Evolutionary conservation across 2,888 invertebrate genomes (phyloP).

Genomic region (Papilio demoleus): DNA sequence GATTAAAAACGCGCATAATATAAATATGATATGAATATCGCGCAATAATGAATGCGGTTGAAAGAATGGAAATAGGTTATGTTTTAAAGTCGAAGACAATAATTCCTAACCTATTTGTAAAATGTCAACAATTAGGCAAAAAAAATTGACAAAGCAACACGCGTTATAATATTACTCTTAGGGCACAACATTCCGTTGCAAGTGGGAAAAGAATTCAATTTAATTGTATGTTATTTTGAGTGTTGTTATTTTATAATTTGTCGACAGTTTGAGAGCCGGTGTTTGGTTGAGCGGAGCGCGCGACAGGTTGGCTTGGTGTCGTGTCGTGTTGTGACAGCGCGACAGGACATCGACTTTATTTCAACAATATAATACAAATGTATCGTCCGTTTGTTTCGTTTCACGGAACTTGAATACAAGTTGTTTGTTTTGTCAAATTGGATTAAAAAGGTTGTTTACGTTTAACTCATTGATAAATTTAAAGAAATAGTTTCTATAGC

Average conservation of each 20-base stretch:
- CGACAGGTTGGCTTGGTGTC: slow-evolving; percentile 64
- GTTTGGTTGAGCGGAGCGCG: slow-evolving; percentile 55
- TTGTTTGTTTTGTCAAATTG: slow-evolving; percentile 24
- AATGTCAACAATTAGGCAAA: too few relatives aligned
- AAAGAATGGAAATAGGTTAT: too few relatives aligned
- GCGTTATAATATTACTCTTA: too few relatives aligned
- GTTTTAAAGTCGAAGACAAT: too few relatives aligned
- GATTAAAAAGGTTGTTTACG: slow-evolving; percentile 9
- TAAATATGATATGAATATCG: too few relatives aligned
- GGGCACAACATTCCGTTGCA: too few relatives aligned
- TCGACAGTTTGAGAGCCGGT: slow-evolving; percentile 54
- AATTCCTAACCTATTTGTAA: not conserved
- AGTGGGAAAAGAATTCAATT: too few relatives aligned
- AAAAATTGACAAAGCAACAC: too few relatives aligned
- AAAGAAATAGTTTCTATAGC: not conserved
- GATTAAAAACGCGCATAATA: too few relatives aligned
- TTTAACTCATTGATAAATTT: not conserved
- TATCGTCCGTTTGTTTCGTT: slow-evolving; percentile 38
- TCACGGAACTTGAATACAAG: slow-evolving; percentile 23
- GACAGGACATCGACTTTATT: slow-evolving; percentile 59
- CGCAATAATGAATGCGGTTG: too few relatives aligned
- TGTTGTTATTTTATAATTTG: not conserved
- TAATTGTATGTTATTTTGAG: too few relatives aligned
- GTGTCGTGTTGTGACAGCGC: slow-evolving; percentile 69
- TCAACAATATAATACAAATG: slow-evolving; percentile 43